Percentiles rank a stretch among this genome's conserved stretches.
phyloP scores from a whole-genome alignment of 2,797 vertebrate species.

The Poecilia velifera region DNA sequence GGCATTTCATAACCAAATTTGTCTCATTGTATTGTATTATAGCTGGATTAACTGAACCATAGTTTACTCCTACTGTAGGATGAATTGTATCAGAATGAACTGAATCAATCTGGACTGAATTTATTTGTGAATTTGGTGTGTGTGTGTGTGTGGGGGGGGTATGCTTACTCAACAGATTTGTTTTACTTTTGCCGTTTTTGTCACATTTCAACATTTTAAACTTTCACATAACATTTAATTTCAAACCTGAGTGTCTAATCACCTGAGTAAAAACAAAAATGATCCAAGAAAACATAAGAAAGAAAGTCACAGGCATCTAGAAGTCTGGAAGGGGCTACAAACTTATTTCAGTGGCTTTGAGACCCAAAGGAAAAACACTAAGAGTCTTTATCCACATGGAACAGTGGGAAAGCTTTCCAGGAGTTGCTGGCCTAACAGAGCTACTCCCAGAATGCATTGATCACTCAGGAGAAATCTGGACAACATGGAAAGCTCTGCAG shows the following conservation, averaged over 20 bases:
- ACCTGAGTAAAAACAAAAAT: not conserved
- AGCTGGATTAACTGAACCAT: not conserved
- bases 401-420: not conserved
- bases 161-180: not conserved
- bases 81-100: not conserved
- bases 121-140: not conserved
- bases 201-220: not conserved
- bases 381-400: not conserved
- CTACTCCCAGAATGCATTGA: not conserved
- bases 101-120: not conserved
- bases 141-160: too few relatives aligned
- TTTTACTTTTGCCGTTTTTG: not conserved
- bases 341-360: not conserved
- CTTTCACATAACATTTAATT: not conserved
- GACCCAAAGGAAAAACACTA: not conserved
- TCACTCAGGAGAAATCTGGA: not conserved
- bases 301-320: not conserved
- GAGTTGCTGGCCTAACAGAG: not conserved
- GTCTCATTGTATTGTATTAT: not conserved
- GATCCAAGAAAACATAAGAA: not conserved
- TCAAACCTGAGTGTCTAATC: not conserved
- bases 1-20: not conserved
- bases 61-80: not conserved
- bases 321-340: not conserved
- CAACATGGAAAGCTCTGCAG: not conserved